Base-by-base conservation (phyloP, 2,888 invertebrate species). In the Epinotia brunnichana region DNA sequence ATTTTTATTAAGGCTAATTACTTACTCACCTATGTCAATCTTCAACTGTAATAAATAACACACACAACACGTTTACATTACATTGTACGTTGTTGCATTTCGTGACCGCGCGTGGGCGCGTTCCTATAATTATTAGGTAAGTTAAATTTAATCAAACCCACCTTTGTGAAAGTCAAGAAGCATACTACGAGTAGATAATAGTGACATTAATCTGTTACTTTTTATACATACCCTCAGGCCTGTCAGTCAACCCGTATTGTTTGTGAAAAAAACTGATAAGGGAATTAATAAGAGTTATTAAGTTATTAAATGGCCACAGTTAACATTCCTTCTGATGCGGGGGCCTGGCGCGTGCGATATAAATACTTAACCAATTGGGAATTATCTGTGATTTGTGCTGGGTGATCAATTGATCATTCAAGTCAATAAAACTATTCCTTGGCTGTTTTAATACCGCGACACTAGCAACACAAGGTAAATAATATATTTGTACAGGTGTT, bases 181-280 rank as follows among this genome's bases (percentile, higher is more conserved):
- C 41, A 19, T 19, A 19, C 19, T 35, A 51, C n/a, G n/a, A n/a
- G n/a, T n/a, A n/a, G 17, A 17, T 51, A 29, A 54, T 1, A 54
- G 41, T 66, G 39, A 3, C 39, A 39, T 64, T 66, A 15, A 66
- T 54, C 35, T 64, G 2, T 10, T 10, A 41, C 2, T 41, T 29
- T 56, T 54, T 21, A 66, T 39, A 35, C 1, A 13, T 64, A 54
- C n/a, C 21, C 19, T 11, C 7, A 41, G 21, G 66, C n/a, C 10
- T 5, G 15, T 54, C 54, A 19, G 15, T 54, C 54, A 19, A 66
- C 64, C 66, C 54, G 64, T 39, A 64, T 63, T 56, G 54, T 56
- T 66, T 56, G 10, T 56, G 3, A n/a, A n/a, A 56, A 0, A 56
- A 17, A 53, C n/a, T 10, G 66, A 66, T 66, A 56, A 66, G 53